Base-by-base conservation (phyloP, 2,113 vertebrate species). In the Brachypodius melanocephalos region DNA sequence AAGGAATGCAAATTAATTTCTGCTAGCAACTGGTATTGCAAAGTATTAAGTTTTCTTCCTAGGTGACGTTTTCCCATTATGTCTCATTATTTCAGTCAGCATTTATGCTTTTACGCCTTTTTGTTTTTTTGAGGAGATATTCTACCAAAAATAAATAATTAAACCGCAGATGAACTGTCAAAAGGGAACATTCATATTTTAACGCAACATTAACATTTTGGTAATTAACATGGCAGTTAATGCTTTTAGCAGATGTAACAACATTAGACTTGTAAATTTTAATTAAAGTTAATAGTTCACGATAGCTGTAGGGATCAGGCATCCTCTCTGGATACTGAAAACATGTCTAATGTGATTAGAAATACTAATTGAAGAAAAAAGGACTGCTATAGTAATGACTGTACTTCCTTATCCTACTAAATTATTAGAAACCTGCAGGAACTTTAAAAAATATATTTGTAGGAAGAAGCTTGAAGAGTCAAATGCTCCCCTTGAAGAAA, bases 241-340 rank as follows among this genome's bases (percentile, higher is more conserved):
- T 98, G 97, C 98, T 97, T 98, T 98, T 97, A 98, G 97, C 98
- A 98, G 97, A 98, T 98, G 97, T 97, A 98, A 98, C 97, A 98
- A 97, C 97, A 98, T 98, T 98, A 98, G 97, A 98, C 98, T 98
- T 98, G 98, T 98, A 98, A 98, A 98, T 98, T 98, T 98, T 98
- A 98, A 98, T 98, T 98, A 98, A 98, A 98, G 97, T 97, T 97
- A 98, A 98, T 98, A 98, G 98, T 97, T 98, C 98, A 96, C 92
- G 96, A 97, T 98, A 96, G 97, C 98, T 98, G 97, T 96, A 97
- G 98, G 97, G 98, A 98, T 97, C 96, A 97, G 97, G 93, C 97
- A 92, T 97, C 95, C 98, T 98, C 98, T 98, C 97, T 97, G 97
- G 98, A 96, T 98, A 96, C 96, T 95, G 95, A 95, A 98, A 97